Percentiles rank a stretch among this genome's conserved stretches.
phyloP scores from a whole-genome alignment of 2,113 vertebrate genomes.

The Grus americana region DNA sequence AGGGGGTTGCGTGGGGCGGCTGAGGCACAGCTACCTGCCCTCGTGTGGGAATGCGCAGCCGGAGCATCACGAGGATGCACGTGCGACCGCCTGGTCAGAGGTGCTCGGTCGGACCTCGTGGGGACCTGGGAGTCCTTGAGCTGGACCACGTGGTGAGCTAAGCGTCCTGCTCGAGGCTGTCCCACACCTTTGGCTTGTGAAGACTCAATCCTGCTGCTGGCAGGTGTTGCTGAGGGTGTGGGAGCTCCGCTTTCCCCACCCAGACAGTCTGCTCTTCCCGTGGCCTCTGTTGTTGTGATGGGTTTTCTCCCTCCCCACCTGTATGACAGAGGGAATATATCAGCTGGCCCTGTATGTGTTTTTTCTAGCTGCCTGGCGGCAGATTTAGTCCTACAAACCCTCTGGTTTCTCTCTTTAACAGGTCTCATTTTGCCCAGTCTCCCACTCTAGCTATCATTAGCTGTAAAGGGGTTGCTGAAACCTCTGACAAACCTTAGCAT shows the following conservation, averaged over 20 bases:
- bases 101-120: not conserved
- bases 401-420: not conserved
- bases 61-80: accelerated
- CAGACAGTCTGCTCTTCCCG: not conserved
- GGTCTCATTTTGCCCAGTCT: not conserved
- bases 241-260: not conserved
- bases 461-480: not conserved
- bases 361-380: not conserved
- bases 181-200: not conserved
- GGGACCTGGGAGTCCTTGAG: not conserved
- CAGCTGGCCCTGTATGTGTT: not conserved
- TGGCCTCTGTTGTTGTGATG: not conserved
- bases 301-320: not conserved
- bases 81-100: not conserved
- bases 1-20: not conserved
- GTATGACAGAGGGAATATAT: not conserved
- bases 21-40: not conserved
- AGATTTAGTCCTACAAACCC: not conserved
- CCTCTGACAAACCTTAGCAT: not conserved
- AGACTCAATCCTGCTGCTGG: not conserved
- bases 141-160: not conserved
- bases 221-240: not conserved
- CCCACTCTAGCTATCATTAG: not conserved
- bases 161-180: not conserved
- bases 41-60: not conserved